Conservation (phyloP, 2,888 invertebrate genomes). For the Drosophila anomelani region DNA sequence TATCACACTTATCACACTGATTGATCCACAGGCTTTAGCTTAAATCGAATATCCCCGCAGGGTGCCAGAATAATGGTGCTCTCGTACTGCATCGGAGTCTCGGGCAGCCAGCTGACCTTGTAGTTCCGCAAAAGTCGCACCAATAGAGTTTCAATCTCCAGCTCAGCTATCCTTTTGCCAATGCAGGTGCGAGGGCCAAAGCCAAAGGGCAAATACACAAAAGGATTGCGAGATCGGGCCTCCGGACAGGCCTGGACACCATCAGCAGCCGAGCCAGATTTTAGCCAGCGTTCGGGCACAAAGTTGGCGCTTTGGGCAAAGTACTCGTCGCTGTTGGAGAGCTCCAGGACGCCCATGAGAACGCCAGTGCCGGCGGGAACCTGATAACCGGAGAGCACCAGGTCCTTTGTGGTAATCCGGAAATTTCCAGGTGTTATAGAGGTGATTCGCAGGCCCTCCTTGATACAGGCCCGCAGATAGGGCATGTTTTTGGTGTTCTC, state of each 20-base stretch:
- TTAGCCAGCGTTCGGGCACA: constrained; percentile 91
- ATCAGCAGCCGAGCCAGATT: constrained; percentile 53
- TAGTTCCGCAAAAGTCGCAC: constrained; percentile 83
- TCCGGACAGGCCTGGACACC: constrained; percentile 59
- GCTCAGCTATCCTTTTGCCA: constrained; percentile 90
- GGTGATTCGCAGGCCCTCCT: constrained; percentile 89
- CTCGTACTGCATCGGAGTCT: constrained; percentile 71
- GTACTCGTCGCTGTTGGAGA: constrained; percentile 86
- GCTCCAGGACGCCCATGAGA: constrained; percentile 89
- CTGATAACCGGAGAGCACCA: constrained; percentile 87
- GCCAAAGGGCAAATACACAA: constrained; percentile 87
- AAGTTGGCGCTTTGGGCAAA: constrained; percentile 88
- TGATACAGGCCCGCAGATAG: constrained; percentile 90
- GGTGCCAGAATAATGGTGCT: constrained; percentile 82
- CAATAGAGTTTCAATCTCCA: constrained; percentile 88
- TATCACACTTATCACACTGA: constrained; percentile 16
- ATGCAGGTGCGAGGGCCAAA: constrained; percentile 90
- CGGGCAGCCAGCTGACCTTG: constrained; percentile 70
- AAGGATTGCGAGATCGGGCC: constrained; percentile 71
- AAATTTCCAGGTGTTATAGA: constrained; percentile 88
- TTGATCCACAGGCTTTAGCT: constrained; percentile 68
- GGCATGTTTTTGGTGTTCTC: constrained; percentile 85
- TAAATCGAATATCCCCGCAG: constrained; percentile 82
- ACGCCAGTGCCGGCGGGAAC: constrained; percentile 89
- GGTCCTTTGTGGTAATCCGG: constrained; percentile 86